A percentile compares a stretch with the other conserved stretches of the same genome.
Conservation (phyloP, 2,113 vertebrate genomes). For the Gracilinanus agilis region DNA sequence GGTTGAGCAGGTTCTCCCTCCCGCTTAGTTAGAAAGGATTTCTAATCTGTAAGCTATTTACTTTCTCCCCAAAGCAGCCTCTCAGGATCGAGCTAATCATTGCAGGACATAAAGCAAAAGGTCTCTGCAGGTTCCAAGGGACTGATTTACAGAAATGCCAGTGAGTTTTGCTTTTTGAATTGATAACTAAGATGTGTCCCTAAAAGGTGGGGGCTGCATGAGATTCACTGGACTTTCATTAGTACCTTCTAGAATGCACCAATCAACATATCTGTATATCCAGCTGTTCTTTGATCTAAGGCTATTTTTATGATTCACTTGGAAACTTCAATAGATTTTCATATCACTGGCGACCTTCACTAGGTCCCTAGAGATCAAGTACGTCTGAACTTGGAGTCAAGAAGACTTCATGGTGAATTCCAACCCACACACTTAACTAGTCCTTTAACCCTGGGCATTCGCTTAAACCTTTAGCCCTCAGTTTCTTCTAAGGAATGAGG, state of each 20-base stretch:
- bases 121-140: not conserved
- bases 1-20: not conserved
- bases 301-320: not conserved
- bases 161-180: not conserved
- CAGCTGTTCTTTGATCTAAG: not conserved
- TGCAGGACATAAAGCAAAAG: not conserved
- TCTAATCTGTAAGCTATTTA: not conserved
- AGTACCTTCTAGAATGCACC: not conserved
- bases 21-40: not conserved
- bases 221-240: not conserved
- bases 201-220: not conserved
- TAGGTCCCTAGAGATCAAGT: not conserved
- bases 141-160: not conserved
- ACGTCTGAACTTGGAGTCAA: not conserved
- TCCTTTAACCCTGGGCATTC: not conserved
- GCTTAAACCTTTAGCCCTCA: not conserved
- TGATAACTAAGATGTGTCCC: not conserved
- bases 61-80: not conserved
- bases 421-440: not conserved
- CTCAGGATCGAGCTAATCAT: not conserved
- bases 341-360: not conserved
- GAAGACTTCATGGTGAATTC: not conserved
- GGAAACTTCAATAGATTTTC: not conserved
- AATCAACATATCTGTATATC: not conserved
- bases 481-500: not conserved